Evolutionary conservation across 2,113 vertebrate species (phyloP).

Genomic region (Irena cyanogastra): DNA sequence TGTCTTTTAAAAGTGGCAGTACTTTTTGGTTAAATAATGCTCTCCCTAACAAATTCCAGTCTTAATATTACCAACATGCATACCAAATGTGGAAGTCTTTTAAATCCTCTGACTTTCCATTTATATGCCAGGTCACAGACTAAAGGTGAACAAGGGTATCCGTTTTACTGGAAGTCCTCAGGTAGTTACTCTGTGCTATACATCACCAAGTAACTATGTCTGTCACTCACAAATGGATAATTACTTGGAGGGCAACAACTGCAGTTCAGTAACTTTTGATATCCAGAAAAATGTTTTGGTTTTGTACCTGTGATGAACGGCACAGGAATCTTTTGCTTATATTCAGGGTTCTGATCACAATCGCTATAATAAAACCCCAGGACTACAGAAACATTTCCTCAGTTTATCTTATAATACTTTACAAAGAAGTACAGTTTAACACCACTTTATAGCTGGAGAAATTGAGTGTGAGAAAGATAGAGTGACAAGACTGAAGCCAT

Average conservation of each 20-base stretch:
- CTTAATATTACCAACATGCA: neutral
- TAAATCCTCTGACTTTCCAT: neutral
- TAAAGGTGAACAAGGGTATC: neutral
- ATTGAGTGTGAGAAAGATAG: neutral
- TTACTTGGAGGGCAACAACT: neutral
- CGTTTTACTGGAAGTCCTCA: neutral
- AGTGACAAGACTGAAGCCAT: neutral
- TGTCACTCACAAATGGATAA: neutral
- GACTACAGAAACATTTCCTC: neutral
- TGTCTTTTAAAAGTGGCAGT: neutral
- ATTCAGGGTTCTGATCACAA: rapidly evolving
- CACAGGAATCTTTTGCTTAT: neutral
- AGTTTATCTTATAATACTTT: neutral
- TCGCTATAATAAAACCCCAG: neutral
- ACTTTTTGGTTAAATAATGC: neutral
- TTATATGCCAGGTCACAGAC: neutral
- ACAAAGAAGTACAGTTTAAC: neutral
- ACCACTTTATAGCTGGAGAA: neutral
- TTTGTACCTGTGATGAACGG: neutral
- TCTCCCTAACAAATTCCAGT: neutral
- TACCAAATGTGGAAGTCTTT: neutral
- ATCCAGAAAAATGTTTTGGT: neutral
- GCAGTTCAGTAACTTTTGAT: neutral
- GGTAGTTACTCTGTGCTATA: neutral
- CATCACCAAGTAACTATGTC: neutral